These are phyloP conservation scores for Eledona agricola DNA, from an alignment of 2,888 invertebrate genomes.

Conservation along the genomic window DNA sequence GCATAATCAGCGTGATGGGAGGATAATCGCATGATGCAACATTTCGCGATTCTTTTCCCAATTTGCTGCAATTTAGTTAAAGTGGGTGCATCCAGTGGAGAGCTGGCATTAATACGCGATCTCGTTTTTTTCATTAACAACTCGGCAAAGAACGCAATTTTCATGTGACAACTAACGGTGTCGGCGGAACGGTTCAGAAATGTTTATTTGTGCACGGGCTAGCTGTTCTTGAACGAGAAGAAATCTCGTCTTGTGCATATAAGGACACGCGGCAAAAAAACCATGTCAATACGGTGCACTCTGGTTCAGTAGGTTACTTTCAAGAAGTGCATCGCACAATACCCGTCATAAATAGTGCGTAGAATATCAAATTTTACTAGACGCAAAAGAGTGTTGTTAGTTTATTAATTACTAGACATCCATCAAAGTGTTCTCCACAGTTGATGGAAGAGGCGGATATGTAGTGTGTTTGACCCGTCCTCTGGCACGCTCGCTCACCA, in stretches of 20 bases:
- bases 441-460: constrained; percentile 49
- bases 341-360: constrained; percentile 6
- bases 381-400: constrained; percentile 7
- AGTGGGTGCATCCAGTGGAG: constrained; percentile 6
- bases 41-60: constrained; percentile 10
- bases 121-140: constrained; percentile 29
- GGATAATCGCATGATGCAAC: too few relatives aligned
- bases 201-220: too few relatives aligned
- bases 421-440: constrained; percentile 12
- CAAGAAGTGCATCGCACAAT: constrained; percentile 29
- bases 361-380: neutral
- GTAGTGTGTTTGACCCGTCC: constrained; percentile 57
- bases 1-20: too few relatives aligned
- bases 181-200: constrained; percentile 17
- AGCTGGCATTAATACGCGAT: constrained; percentile 17
- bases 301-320: constrained; percentile 36
- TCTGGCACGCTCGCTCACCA: constrained; percentile 54
- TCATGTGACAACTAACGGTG: constrained; percentile 23
- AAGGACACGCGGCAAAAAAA: neutral
- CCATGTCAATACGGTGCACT: constrained; percentile 1
- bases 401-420: too few relatives aligned
- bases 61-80: constrained; percentile 19
- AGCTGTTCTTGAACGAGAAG: constrained; percentile 3
- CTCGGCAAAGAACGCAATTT: constrained; percentile 18
- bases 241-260: constrained; percentile 14